Evolutionary conservation across 1,140 invertebrate genomes (phyloP).

Genomic region (Yoshiicerus persimilis): DNA sequence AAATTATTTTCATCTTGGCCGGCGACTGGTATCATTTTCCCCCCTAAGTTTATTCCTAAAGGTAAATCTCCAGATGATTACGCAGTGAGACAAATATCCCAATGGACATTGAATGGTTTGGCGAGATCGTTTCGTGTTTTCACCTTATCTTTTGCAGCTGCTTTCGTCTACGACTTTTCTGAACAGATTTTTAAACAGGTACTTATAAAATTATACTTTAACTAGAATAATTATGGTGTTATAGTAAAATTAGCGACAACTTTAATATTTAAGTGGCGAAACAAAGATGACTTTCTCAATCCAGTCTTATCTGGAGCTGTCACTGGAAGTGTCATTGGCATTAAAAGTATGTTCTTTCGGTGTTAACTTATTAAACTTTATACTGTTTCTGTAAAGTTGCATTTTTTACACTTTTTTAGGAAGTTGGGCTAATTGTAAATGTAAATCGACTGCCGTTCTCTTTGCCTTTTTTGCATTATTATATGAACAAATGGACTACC

Average conservation of each 20-base stretch:
- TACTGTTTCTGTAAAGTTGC: background rate
- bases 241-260: background rate
- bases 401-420: background rate
- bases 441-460: background rate
- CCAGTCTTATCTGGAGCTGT: background rate
- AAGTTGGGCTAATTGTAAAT: background rate
- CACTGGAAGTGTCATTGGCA: background rate
- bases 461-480: background rate
- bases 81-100: background rate
- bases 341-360: background rate
- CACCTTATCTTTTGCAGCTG: background rate
- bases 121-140: background rate
- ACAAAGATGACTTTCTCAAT: background rate
- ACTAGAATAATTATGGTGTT: background rate
- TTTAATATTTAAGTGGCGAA: background rate
- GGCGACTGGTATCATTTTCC: background rate
- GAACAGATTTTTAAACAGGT: background rate
- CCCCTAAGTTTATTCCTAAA: background rate
- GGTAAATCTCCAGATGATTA: background rate
- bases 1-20: background rate
- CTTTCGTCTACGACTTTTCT: background rate
- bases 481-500: background rate
- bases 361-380: background rate
- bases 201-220: background rate
- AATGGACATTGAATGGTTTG: background rate